Conservation (phyloP, 2,113 vertebrate species). For the Neomonachus schauinslandi region DNA sequence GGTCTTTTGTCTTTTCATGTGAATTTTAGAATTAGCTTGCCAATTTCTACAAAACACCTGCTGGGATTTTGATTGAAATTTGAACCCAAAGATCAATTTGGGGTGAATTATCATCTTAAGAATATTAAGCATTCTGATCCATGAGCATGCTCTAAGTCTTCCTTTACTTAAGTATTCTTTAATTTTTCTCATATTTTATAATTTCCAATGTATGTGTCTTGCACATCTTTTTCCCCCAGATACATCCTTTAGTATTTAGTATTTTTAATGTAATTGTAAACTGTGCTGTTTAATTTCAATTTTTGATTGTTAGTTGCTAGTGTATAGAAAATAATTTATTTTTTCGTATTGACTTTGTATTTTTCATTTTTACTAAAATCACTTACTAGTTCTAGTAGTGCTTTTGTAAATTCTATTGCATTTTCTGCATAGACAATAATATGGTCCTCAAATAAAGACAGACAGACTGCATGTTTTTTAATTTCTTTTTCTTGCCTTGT, state of each 20-base stretch:
- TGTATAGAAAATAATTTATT: not conserved
- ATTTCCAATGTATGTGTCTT: not conserved
- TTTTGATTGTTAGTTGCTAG: not conserved
- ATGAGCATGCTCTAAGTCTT: not conserved
- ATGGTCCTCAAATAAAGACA: not conserved
- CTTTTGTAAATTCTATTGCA: not conserved
- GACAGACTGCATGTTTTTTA: not conserved
- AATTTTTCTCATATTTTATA: not conserved
- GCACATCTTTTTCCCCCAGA: not conserved
- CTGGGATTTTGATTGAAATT: not conserved
- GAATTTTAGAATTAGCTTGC: not conserved
- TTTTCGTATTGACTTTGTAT: not conserved
- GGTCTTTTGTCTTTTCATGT: not conserved
- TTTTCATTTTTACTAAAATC: not conserved
- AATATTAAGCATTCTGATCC: not conserved
- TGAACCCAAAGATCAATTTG: not conserved
- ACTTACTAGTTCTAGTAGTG: not conserved
- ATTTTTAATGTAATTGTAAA: not conserved
- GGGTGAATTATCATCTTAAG: not conserved
- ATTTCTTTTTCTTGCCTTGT: not conserved
- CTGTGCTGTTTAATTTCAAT: not conserved
- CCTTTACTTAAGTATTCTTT: not conserved
- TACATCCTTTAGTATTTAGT: not conserved
- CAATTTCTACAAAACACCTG: not conserved
- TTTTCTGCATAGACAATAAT: not conserved